Conservation (phyloP, 2,888 invertebrate species). For the Thecophora atra region DNA sequence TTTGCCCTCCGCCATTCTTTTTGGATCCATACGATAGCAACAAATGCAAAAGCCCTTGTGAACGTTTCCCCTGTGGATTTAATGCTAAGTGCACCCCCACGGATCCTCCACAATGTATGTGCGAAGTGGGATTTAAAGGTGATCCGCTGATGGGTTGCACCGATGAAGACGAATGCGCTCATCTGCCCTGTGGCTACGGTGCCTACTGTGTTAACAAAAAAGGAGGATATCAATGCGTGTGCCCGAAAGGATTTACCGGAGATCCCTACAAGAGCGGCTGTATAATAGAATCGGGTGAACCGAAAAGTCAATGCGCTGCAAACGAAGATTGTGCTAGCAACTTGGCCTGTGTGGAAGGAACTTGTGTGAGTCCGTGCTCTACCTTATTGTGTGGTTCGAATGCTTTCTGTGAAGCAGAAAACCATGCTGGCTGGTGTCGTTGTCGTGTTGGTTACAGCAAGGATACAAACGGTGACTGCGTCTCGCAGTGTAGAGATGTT, state of each 20-base stretch:
- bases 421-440: conserved; percentile 89
- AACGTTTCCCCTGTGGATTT: conserved; percentile 88
- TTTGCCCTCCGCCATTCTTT: conserved; percentile 91
- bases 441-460: conserved; percentile 85
- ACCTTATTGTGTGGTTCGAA: conserved; percentile 82
- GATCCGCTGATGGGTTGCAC: conserved; percentile 85
- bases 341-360: conserved; percentile 79
- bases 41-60: conserved; percentile 92
- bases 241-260: conserved; percentile 83
- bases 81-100: conserved; percentile 90
- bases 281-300: conserved; percentile 69
- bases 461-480: conserved; percentile 81
- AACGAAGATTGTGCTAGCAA: conserved; percentile 84
- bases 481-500: conserved; percentile 72
- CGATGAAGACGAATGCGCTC: conserved; percentile 86
- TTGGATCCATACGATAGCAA: conserved; percentile 83
- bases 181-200: conserved; percentile 86
- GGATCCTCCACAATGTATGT: conserved; percentile 89
- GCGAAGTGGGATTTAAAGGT: conserved; percentile 86
- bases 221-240: conserved; percentile 86
- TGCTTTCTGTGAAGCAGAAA: conserved; percentile 87
- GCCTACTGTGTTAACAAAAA: conserved; percentile 88
- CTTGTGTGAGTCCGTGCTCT: conserved; percentile 84
- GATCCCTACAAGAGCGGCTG: conserved; percentile 88
- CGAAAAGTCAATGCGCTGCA: conserved; percentile 74